These are phyloP conservation scores for Chloroceryle aenea DNA, from an alignment of 2,113 vertebrate genomes.

Conservation along the genomic window DNA sequence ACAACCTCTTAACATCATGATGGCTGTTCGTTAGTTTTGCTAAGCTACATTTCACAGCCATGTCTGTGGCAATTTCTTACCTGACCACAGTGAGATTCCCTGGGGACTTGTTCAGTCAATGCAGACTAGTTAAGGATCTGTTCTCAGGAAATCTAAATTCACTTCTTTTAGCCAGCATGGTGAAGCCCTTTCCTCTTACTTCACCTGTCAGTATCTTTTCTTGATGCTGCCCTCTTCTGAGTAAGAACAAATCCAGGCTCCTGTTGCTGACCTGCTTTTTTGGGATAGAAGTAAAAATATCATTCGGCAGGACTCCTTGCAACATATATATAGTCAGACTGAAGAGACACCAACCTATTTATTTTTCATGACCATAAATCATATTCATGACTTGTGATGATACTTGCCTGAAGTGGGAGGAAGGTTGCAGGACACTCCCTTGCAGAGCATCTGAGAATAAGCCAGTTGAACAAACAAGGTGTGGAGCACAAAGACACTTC, in stretches of 20 bases:
- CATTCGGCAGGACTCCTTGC: too few species aligned
- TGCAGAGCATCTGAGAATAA: not conserved
- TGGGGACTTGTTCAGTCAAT: not conserved
- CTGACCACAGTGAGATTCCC: not conserved
- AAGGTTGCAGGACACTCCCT: not conserved
- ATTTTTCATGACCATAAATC: not conserved
- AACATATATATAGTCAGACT: too few species aligned
- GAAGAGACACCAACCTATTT: not conserved
- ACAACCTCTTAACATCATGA: fast-evolving
- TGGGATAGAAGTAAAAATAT: too few species aligned
- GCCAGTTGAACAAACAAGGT: not conserved
- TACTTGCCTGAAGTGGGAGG: not conserved
- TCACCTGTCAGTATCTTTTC: not conserved
- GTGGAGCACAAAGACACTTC: not conserved
- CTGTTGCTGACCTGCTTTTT: not conserved
- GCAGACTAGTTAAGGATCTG: not conserved
- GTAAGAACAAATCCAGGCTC: not conserved
- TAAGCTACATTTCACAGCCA: not conserved
- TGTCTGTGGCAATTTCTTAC: not conserved
- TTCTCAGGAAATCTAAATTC: not conserved
- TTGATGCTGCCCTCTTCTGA: not conserved
- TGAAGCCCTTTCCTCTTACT: not conserved
- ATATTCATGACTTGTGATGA: not conserved
- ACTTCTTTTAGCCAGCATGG: not conserved
- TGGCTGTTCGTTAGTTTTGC: too few species aligned